Percentiles rank a stretch among this genome's conserved stretches.
These are phyloP conservation scores for Drymodes brunneopygia DNA, from an alignment of 2,113 vertebrate genomes.

Conservation along the genomic window DNA sequence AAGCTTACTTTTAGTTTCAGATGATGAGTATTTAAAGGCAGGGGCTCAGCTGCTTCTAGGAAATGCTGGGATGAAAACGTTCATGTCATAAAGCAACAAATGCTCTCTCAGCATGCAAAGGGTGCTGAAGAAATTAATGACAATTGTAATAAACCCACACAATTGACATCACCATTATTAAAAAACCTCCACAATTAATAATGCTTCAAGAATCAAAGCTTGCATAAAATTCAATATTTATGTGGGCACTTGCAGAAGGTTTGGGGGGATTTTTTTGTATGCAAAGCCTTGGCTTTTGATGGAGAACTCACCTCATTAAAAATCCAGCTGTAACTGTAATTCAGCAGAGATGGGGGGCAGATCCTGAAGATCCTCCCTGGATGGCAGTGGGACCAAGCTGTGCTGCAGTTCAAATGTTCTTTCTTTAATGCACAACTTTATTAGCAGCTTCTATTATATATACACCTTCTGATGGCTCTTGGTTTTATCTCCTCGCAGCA, in stretches of 20 bases:
- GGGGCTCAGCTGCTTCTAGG: neutral
- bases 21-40: neutral
- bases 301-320: neutral
- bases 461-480: neutral
- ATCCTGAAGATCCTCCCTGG: neutral
- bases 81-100: neutral
- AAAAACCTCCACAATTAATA: neutral
- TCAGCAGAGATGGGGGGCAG: no score
- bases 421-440: neutral
- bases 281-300: neutral
- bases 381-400: neutral
- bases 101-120: neutral
- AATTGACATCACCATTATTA: neutral
- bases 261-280: neutral
- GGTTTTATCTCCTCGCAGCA: neutral
- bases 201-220: neutral
- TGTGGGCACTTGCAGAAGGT: neutral
- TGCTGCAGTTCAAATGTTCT: neutral
- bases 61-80: neutral
- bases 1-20: neutral
- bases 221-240: neutral
- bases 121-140: neutral
- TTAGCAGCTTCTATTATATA: neutral
- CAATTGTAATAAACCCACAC: neutral
- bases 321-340: neutral